Conservation (phyloP, 1,140 invertebrate genomes). For the Alviniconcha marisindica region DNA sequence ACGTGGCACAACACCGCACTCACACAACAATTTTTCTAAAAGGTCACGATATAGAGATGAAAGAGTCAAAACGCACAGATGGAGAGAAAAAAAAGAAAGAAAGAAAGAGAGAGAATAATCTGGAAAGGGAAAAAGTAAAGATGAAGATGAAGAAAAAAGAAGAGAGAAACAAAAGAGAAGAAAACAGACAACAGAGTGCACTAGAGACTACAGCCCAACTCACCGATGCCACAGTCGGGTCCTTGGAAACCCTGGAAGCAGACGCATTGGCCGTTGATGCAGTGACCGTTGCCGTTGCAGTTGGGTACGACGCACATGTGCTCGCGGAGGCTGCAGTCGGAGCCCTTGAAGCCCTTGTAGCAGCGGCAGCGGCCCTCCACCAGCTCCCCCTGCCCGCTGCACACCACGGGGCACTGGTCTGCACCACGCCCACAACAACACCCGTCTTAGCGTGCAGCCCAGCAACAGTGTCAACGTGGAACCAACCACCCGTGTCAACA, state of each 20-base stretch:
- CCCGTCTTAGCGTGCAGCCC: not conserved
- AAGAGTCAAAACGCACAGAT: not conserved
- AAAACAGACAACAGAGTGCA: not conserved
- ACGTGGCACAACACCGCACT: too few species aligned
- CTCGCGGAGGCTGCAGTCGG: slow-evolving; percentile 71
- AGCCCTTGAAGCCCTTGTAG: slow-evolving; percentile 74
- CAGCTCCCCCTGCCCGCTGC: slow-evolving; percentile 74
- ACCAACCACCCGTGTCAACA: too few species aligned
- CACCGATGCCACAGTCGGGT: slow-evolving; percentile 72
- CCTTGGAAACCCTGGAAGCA: slow-evolving; percentile 73
- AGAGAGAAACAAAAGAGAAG: not conserved
- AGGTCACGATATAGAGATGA: too few species aligned
- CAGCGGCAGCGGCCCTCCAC: slow-evolving; percentile 73
- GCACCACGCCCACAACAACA: slow-evolving; percentile 41
- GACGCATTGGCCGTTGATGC: slow-evolving; percentile 73
- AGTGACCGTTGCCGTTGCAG: slow-evolving; percentile 74
- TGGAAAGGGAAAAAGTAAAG: not conserved
- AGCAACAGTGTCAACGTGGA: not conserved
- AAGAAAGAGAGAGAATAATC: not conserved
- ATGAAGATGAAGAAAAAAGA: not conserved
- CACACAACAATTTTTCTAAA: too few species aligned
- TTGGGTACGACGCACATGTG: slow-evolving; percentile 72
- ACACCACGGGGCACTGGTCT: slow-evolving; percentile 84
- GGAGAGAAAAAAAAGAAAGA: not conserved
- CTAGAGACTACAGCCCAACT: slow-evolving; percentile 33